phyloP scores from a whole-genome alignment of 2,797 vertebrate species.

The Gymnoscopelus braueri region DNA sequence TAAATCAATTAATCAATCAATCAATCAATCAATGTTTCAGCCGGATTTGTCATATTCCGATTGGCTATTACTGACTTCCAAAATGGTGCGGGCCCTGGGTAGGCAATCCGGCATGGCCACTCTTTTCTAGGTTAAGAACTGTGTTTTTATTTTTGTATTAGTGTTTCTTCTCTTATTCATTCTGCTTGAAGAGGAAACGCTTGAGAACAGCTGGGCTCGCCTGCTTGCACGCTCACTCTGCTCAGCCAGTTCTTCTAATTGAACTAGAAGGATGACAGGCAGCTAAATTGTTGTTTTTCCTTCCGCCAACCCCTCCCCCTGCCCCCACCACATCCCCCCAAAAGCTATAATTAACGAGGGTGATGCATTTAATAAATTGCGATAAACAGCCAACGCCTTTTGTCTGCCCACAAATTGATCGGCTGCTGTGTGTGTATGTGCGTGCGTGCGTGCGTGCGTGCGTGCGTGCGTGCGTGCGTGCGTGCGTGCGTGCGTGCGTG shows the following conservation, averaged over 20 bases:
- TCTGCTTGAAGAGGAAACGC: not conserved
- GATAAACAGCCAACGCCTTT: constrained; percentile 22
- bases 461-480: no score
- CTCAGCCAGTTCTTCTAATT: constrained; percentile 27
- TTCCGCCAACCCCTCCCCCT: not conserved
- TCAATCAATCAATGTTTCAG: no score
- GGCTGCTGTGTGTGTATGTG: constrained; percentile 10
- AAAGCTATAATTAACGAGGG: constrained; percentile 47
- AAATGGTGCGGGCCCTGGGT: no score
- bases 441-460: not conserved
- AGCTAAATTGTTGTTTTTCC: constrained; percentile 32
- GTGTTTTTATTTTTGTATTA: no score
- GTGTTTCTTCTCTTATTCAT: no score
- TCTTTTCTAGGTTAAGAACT: no score
- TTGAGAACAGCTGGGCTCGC: constrained; percentile 1
- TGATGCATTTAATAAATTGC: constrained; percentile 26
- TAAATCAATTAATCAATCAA: no score
- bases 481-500: no score
- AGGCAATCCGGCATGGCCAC: no score
- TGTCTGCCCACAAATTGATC: constrained; percentile 26
- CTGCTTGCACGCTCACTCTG: not conserved
- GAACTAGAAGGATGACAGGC: constrained; percentile 34
- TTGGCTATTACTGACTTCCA: no score
- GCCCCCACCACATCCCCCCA: not conserved
- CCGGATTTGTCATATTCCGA: no score